Conservation (phyloP, 2,888 invertebrate genomes). For the Spodoptera exigua region DNA sequence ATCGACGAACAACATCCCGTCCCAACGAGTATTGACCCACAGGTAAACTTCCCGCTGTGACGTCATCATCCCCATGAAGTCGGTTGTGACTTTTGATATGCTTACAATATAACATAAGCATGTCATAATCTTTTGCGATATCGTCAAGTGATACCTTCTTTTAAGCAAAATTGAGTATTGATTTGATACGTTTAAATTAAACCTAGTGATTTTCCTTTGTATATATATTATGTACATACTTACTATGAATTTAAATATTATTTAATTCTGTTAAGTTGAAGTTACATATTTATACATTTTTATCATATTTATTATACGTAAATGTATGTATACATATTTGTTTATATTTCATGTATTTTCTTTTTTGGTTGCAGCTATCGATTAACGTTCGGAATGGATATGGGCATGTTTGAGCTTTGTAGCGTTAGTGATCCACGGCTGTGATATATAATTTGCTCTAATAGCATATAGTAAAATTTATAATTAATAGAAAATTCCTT, state of each 20-base stretch:
- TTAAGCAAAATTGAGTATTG: background rate
- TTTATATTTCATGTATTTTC: conserved; percentile 64
- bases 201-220: conserved; percentile 1
- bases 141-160: no score
- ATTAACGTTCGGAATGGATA: conserved; percentile 88
- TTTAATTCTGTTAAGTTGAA: conserved; percentile 7
- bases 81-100: conserved; percentile 16
- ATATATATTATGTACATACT: conserved; percentile 8
- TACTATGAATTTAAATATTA: conserved; percentile 4
- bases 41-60: conserved; percentile 68
- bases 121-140: conserved; percentile 1
- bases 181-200: conserved; percentile 8
- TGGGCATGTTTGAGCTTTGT: conserved; percentile 87
- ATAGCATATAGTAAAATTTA: conserved; percentile 65
- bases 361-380: conserved; percentile 87
- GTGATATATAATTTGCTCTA: conserved; percentile 84
- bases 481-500: conserved; percentile 77
- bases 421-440: conserved; percentile 82
- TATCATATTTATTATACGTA: conserved; percentile 40
- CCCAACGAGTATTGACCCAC: conserved; percentile 83
- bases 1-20: conserved; percentile 91
- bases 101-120: conserved; percentile 36
- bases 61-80: background rate
- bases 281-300: conserved; percentile 5
- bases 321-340: conserved; percentile 47